A percentile compares a stretch with the other conserved stretches of the same genome.
Evolutionary conservation across 2,888 invertebrate genomes (phyloP).

Genomic region (Hirtodrosophila cameraria): DNA sequence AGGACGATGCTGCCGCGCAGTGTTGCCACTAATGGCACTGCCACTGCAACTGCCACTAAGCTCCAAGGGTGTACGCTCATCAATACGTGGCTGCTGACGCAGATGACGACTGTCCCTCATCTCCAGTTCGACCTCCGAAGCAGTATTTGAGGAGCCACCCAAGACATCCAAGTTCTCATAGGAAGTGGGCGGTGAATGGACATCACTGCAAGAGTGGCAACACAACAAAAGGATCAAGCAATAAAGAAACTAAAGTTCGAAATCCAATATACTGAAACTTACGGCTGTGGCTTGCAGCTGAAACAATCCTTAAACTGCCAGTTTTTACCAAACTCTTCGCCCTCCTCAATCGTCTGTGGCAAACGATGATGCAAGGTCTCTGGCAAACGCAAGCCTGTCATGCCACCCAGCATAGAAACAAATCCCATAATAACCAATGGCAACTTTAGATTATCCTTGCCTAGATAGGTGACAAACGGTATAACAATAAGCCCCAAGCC

Average conservation of each 20-base stretch:
- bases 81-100: slow-evolving; percentile 60
- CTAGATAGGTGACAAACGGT: slow-evolving; percentile 95
- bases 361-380: slow-evolving; percentile 93
- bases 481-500: slow-evolving; percentile 94
- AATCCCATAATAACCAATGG: slow-evolving; percentile 94
- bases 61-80: slow-evolving; percentile 84
- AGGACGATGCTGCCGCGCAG: slow-evolving; percentile 82
- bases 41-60: slow-evolving; percentile 16
- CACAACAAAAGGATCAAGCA: not conserved
- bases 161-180: slow-evolving; percentile 90
- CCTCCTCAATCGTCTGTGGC: slow-evolving; percentile 94
- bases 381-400: slow-evolving; percentile 91
- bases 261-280: slow-evolving; percentile 39
- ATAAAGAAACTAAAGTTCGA: not conserved
- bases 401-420: slow-evolving; percentile 91
- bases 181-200: slow-evolving; percentile 85
- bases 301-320: slow-evolving; percentile 91
- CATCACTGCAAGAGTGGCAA: slow-evolving; percentile 38
- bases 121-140: slow-evolving; percentile 80
- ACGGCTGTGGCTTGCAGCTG: slow-evolving; percentile 89
- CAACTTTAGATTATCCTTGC: slow-evolving; percentile 92
- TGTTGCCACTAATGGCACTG: slow-evolving; percentile 18
- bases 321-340: slow-evolving; percentile 93
- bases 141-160: slow-evolving; percentile 83
- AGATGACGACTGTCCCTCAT: slow-evolving; percentile 71